Base-by-base conservation (phyloP, 2,797 vertebrate genomes). In the Taenioides sp. region DNA sequence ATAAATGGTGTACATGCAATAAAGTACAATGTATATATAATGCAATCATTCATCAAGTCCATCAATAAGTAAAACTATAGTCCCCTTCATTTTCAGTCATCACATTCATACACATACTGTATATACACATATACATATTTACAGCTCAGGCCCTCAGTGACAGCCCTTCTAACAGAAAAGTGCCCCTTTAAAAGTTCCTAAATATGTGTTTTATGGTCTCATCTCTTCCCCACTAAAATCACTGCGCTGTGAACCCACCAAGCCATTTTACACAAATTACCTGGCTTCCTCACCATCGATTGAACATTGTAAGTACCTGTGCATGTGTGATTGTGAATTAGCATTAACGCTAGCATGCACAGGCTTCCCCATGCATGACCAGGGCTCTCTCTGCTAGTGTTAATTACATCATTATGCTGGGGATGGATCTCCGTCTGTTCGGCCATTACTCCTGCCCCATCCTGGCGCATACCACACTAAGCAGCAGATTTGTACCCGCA, bases 401-500 rank as follows among this genome's bases (percentile, higher is more conserved):
- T 94, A 94, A 94, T 94, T 90, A 91, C 88, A 89, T 92, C 91
- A 91, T 95, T 94, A 94, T 76, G 83, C 87, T 77, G 66, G 58
- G 85, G 91, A 92, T 91, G 88, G 88, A 91, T 93, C 91, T 93
- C 91, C 91, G 89, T 94, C 91, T 92, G 92, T 81, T 84, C 62
- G 75, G 83, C 88, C 87, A 91, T 93, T 91, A 91, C 88, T 91
- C 78, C 86, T 77, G 87, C 82, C 83, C 85, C 86, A 80, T 89
- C 89, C 85, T 82, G 89, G 86, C 84, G 86, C 85, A 86, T 86
- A 89, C 89, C 84, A 82, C 83, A 77, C 83, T 49, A 86, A 50
- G 77, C 78, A 77, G 81, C 87, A 73, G 87, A 92, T 92, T 92
- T 91, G 88, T 88, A 91, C 82, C 80, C 89, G 86, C 88, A 80